These are phyloP conservation scores for Coturnix japonica DNA, from an alignment of 2,113 vertebrate genomes.

Conservation along the genomic window DNA sequence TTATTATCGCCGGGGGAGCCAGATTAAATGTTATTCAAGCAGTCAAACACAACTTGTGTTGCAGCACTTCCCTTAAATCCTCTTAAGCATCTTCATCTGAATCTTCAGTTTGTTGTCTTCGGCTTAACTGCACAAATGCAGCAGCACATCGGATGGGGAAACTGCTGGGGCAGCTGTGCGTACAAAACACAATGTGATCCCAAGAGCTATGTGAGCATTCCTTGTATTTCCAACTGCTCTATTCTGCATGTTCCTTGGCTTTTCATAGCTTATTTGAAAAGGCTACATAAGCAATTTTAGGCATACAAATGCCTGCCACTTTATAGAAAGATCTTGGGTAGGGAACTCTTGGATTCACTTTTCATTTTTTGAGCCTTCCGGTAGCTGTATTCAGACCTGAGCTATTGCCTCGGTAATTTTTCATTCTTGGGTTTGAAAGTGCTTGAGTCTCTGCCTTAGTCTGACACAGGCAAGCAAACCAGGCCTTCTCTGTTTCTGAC, in stretches of 20 bases:
- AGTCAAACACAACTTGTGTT: neutral
- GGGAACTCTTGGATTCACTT: neutral
- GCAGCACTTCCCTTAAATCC: conserved; percentile 3
- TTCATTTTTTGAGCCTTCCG: neutral
- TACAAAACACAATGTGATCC: neutral
- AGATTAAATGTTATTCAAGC: neutral
- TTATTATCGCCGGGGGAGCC: neutral
- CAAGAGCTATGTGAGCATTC: neutral
- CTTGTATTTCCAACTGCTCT: neutral
- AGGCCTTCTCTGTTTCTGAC: neutral
- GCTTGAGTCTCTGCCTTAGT: neutral
- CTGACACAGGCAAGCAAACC: neutral
- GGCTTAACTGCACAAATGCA: neutral
- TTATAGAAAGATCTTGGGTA: neutral
- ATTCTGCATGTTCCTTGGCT: neutral
- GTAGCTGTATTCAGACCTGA: neutral
- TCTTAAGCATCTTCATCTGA: neutral
- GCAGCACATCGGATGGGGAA: neutral
- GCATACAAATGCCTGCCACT: neutral
- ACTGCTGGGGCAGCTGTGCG: neutral
- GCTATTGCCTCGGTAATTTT: neutral
- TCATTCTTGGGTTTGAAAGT: neutral
- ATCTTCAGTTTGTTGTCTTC: neutral
- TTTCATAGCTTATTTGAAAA: neutral
- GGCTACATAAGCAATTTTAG: neutral